phyloP scores from a whole-genome alignment of 92 coral and sea anemone genomes.

The Micromussa lordhowensis region DNA sequence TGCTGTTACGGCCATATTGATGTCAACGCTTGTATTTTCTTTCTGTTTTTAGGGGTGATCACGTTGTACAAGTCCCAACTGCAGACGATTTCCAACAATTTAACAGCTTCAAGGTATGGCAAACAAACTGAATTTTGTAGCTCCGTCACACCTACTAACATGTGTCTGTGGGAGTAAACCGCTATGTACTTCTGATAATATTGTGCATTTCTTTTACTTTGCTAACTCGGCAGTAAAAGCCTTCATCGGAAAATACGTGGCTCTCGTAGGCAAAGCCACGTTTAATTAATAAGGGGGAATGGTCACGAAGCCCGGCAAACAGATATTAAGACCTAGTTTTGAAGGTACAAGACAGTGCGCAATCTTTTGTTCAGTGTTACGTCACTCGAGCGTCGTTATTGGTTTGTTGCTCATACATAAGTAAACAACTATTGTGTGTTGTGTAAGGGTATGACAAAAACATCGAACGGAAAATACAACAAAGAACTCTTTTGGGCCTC shows the following conservation, averaged over 20 bases:
- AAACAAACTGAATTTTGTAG: neutral
- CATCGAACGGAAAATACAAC: too few species aligned
- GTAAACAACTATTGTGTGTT: too few species aligned
- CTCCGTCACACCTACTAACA: neutral
- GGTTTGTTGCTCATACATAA: too few species aligned
- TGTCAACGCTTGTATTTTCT: neutral
- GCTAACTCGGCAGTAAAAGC: neutral
- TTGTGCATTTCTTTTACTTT: neutral
- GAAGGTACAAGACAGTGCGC: too few species aligned
- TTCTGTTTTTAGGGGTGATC: slow-evolving; percentile 77
- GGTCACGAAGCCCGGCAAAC: too few species aligned
- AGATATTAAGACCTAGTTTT: too few species aligned
- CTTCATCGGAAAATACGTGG: neutral
- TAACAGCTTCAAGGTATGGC: slow-evolving; percentile 78
- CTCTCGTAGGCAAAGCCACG: neutral
- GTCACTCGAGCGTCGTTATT: too few species aligned
- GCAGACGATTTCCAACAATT: slow-evolving; percentile 67
- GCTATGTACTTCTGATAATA: too few species aligned
- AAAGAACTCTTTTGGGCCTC: too few species aligned
- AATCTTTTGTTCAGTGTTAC: too few species aligned
- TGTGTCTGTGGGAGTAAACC: neutral
- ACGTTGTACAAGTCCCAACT: slow-evolving; percentile 98
- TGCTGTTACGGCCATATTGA: neutral
- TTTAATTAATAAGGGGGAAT: too few species aligned
- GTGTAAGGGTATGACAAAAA: too few species aligned